Evolutionary conservation across 2,797 vertebrate genomes (phyloP).

Genomic region (Coendou prehensilis): DNA sequence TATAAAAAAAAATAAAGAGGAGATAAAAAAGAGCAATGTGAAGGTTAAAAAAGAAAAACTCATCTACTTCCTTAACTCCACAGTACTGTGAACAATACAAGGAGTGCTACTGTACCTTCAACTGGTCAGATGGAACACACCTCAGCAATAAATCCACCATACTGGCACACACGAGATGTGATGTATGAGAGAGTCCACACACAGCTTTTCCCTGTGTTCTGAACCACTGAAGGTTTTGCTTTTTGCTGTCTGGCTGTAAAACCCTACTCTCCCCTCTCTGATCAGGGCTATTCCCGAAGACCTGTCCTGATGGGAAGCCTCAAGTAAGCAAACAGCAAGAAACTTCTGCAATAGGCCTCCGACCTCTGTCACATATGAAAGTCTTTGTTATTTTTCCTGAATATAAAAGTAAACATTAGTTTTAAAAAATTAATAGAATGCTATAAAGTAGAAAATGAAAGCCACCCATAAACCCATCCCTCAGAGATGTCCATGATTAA

Average conservation of each 20-base stretch:
- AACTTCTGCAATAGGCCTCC: neutral
- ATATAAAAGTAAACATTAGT: neutral
- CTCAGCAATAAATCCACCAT: neutral
- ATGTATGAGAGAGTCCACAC: neutral
- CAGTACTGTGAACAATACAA: neutral
- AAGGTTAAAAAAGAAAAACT: neutral
- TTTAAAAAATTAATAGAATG: constrained; percentile 5
- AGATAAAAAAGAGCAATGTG: neutral
- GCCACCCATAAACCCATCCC: neutral
- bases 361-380: neutral
- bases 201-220: neutral
- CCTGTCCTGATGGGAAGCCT: neutral
- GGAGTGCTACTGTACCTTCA: neutral
- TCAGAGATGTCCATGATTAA: neutral
- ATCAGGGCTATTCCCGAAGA: neutral
- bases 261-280: neutral
- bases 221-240: neutral
- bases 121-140: neutral
- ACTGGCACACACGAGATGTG: neutral
- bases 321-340: neutral
- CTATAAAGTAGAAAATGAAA: neutral
- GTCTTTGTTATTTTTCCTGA: neutral
- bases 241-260: neutral
- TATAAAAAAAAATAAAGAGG: neutral
- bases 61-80: neutral